phyloP scores from a whole-genome alignment of 2,888 invertebrate species.

The Mythimna albipuncta region DNA sequence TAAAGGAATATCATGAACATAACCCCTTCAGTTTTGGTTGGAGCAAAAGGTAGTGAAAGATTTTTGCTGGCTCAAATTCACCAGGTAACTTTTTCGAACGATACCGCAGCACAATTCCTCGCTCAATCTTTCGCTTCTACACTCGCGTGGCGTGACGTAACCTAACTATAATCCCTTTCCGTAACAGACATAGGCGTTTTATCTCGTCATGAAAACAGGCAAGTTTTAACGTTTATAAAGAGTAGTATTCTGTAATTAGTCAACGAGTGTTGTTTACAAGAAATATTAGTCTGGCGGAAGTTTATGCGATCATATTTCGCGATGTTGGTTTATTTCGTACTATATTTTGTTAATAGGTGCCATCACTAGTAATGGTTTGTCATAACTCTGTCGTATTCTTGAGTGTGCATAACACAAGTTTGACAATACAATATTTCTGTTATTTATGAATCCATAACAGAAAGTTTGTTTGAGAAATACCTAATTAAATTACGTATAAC shows the following conservation, averaged over 20 bases:
- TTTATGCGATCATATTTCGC: constrained; percentile 53
- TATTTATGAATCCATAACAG: too few species aligned
- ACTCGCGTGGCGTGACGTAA: constrained; percentile 27
- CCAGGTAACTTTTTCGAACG: too few species aligned
- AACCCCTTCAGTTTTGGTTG: too few species aligned
- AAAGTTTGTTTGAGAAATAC: too few species aligned
- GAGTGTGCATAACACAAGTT: neutral
- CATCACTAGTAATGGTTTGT: constrained; percentile 30
- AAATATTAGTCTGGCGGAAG: constrained; percentile 47
- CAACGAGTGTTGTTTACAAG: constrained; percentile 56
- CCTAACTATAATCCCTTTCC: constrained; percentile 40
- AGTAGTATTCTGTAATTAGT: constrained; percentile 68
- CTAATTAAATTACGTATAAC: too few species aligned
- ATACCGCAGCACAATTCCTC: too few species aligned
- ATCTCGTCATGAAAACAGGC: constrained; percentile 78
- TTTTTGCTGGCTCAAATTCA: too few species aligned
- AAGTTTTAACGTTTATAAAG: constrained; percentile 81
- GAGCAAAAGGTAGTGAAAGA: too few species aligned
- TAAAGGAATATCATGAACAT: too few species aligned
- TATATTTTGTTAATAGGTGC: constrained; percentile 40
- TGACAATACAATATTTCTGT: neutral
- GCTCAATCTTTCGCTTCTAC: too few species aligned
- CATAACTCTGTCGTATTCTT: neutral
- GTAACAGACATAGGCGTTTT: constrained; percentile 73
- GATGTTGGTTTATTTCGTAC: constrained; percentile 30